Evolutionary conservation across 2,797 vertebrate species (phyloP).

Genomic region (Melopsittacus undulatus): DNA sequence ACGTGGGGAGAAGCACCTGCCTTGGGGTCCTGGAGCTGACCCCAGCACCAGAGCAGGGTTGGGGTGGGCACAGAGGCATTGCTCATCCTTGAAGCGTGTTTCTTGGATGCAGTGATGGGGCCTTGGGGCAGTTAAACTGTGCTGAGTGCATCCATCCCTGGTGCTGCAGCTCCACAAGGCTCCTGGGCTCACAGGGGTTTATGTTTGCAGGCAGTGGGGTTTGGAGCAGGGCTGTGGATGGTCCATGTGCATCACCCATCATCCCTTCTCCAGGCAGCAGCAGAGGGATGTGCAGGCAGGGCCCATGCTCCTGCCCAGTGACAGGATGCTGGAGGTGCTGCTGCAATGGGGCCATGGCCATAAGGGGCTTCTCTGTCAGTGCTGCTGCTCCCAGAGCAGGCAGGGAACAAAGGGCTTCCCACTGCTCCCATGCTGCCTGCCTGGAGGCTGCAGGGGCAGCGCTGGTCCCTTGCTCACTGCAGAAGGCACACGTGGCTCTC

Average conservation of each 20-base stretch:
- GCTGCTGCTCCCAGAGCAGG: neutral
- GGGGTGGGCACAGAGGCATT: accelerated
- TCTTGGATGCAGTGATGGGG: neutral
- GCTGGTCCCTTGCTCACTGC: accelerated
- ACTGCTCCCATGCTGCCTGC: neutral
- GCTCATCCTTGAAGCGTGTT: accelerated
- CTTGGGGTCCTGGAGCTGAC: neutral
- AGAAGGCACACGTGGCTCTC: neutral
- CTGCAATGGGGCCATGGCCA: neutral
- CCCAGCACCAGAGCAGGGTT: accelerated
- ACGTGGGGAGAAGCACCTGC: neutral
- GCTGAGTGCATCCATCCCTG: neutral
- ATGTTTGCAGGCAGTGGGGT: neutral
- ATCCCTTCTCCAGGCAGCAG: neutral
- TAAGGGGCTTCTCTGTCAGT: neutral
- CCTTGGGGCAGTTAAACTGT: neutral
- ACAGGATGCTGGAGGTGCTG: neutral
- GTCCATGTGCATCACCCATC: neutral
- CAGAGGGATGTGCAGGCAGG: neutral
- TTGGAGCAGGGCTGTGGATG: neutral
- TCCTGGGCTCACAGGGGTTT: neutral
- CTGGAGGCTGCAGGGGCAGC: neutral
- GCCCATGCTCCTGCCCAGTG: neutral
- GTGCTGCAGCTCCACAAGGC: neutral
- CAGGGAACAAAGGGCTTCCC: neutral